A percentile compares a stretch with the other conserved stretches of the same genome.
phyloP scores from a whole-genome alignment of 2,888 invertebrate species.

The Drosophila austrosaltans region DNA sequence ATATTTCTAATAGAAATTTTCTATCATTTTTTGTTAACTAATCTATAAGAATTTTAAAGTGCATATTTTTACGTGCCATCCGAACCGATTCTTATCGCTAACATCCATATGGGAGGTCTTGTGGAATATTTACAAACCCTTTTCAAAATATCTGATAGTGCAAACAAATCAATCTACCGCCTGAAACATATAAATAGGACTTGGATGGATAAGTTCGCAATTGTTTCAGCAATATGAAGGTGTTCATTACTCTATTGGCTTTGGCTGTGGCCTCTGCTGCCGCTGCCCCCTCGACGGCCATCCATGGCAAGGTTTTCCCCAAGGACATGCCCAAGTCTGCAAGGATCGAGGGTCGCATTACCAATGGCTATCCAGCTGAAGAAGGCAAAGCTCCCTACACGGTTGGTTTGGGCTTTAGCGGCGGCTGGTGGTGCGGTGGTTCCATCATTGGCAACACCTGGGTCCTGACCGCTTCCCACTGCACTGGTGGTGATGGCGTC shows the following conservation, averaged over 20 bases:
- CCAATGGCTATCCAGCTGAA: constrained; percentile 66
- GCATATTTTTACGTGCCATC: neutral
- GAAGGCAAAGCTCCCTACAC: constrained; percentile 72
- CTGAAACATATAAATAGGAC: constrained; percentile 15
- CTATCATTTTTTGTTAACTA: neutral
- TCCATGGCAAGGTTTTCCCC: constrained; percentile 17
- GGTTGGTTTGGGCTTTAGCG: constrained; percentile 65
- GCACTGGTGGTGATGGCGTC: constrained; percentile 61
- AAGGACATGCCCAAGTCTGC: constrained; percentile 52
- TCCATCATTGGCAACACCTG: constrained; percentile 69
- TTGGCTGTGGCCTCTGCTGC: constrained; percentile 34
- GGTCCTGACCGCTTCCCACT: constrained; percentile 78
- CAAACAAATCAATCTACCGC: neutral
- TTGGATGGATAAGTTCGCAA: neutral
- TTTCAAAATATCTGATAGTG: neutral
- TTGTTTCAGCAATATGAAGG: constrained; percentile 8
- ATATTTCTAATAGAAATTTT: neutral
- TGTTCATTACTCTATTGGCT: constrained; percentile 38
- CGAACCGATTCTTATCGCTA: neutral
- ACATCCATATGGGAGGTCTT: neutral
- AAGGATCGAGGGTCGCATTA: constrained; percentile 64
- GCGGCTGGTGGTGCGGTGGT: constrained; percentile 75
- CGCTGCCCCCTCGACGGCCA: constrained; percentile 33
- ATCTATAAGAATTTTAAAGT: neutral
- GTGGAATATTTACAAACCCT: constrained; percentile 6